Percentiles rank a stretch among this genome's conserved stretches.
Conservation (phyloP, 2,888 invertebrate species). For the Synanthedon tipuliformis region DNA sequence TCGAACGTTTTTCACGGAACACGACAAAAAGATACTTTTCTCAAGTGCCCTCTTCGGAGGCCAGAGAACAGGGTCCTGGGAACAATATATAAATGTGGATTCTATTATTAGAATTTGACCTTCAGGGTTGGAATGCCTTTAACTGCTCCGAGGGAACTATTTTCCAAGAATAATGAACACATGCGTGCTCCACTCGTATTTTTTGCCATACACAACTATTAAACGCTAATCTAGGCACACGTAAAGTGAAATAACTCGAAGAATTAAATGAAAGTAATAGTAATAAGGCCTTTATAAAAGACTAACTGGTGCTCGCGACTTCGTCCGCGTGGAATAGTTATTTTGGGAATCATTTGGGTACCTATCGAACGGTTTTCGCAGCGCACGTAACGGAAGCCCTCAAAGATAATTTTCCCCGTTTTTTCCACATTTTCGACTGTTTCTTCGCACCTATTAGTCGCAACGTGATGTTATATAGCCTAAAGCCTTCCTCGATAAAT, state of each 20-base stretch:
- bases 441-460: too few species aligned
- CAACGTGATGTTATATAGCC: too few species aligned
- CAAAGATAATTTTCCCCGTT: too few species aligned
- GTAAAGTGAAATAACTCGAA: too few species aligned
- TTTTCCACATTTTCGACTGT: too few species aligned
- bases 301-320: too few species aligned
- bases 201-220: slow-evolving; percentile 16
- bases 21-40: neutral
- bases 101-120: slow-evolving; percentile 46
- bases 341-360: too few species aligned
- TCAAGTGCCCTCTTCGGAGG: neutral
- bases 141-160: slow-evolving; percentile 39
- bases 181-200: slow-evolving; percentile 44
- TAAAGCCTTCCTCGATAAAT: too few species aligned
- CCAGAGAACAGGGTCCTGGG: neutral
- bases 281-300: neutral
- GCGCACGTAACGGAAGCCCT: too few species aligned
- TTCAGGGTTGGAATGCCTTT: slow-evolving; percentile 50
- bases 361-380: too few species aligned
- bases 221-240: neutral
- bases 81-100: slow-evolving; percentile 13
- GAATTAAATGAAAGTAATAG: neutral
- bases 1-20: neutral
- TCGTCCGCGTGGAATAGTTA: too few species aligned
- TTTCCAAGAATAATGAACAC: slow-evolving; percentile 42